Conservation (phyloP, 2,113 vertebrate genomes). For the Nothoprocta perdicaria region DNA sequence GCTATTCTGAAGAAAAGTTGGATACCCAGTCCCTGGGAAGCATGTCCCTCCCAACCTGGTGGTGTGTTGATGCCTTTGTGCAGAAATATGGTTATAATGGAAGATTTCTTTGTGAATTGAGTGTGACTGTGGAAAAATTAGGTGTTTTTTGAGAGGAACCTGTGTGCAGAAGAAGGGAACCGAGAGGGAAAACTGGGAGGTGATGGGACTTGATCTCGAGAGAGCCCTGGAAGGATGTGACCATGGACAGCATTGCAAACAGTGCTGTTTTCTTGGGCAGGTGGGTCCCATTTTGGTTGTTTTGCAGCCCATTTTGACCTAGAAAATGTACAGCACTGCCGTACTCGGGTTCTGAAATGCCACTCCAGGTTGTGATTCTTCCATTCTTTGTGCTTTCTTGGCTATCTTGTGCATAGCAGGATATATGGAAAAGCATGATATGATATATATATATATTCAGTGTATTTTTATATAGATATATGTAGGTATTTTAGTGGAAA, state of each 20-base stretch:
- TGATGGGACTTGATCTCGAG: not conserved
- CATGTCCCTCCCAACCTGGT: not conserved
- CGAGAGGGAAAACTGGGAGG: fast-evolving
- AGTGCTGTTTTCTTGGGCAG: not conserved
- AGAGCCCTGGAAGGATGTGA: not conserved
- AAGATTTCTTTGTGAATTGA: not conserved
- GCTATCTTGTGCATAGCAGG: not conserved
- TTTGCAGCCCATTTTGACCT: not conserved
- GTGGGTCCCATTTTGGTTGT: not conserved
- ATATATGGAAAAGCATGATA: not conserved
- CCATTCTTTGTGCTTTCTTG: not conserved
- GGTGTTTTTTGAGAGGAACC: not conserved
- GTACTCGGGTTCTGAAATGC: not conserved
- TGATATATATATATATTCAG: not conserved
- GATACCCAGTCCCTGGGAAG: not conserved
- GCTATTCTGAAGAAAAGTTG: not conserved
- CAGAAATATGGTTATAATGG: not conserved
- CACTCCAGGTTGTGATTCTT: not conserved
- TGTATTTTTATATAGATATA: no score
- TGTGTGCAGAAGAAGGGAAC: not conserved
- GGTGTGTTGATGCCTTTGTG: not conserved
- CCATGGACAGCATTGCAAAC: not conserved
- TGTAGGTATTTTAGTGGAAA: not conserved
- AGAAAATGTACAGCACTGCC: not conserved
- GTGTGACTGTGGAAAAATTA: not conserved